phyloP scores from a whole-genome alignment of 92 coral and sea anemone genomes.

The Epizoanthus rinbou region DNA sequence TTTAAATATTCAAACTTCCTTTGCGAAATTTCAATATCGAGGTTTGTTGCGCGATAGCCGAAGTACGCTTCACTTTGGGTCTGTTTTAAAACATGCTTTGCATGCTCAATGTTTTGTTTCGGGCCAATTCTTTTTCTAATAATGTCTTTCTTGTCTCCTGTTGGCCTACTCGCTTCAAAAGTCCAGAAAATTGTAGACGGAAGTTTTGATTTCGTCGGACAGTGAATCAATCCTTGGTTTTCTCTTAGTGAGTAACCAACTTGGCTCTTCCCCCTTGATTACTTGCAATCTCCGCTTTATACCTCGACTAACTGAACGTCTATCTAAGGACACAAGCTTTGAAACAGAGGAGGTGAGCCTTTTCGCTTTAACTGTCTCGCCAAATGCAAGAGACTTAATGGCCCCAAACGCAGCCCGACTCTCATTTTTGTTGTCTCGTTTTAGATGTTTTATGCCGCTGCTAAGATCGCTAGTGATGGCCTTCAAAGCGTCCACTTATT shows the following conservation, averaged over 20 bases:
- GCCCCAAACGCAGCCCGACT: conserved; percentile 34
- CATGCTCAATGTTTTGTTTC: conserved; percentile 42
- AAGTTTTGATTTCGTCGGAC: conserved; percentile 31
- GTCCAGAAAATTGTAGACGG: conserved; percentile 32
- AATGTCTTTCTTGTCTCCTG: conserved; percentile 54
- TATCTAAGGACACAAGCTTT: conserved; percentile 50
- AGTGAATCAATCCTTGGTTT: conserved; percentile 45
- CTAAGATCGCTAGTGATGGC: conserved; percentile 8
- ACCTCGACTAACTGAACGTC: conserved; percentile 39
- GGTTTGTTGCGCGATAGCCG: conserved; percentile 31
- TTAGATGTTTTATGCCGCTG: conserved; percentile 28
- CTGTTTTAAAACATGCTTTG: conserved; percentile 45
- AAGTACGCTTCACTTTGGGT: conserved; percentile 43
- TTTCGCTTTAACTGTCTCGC: conserved; percentile 46
- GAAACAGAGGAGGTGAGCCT: conserved; percentile 46
- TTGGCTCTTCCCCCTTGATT: conserved; percentile 52
- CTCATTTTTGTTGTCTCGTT: conserved; percentile 27
- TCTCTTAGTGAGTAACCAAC: conserved; percentile 37
- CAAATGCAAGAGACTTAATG: conserved; percentile 60
- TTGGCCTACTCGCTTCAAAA: conserved; percentile 49
- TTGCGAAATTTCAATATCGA: conserved; percentile 50
- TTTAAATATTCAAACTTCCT: conserved; percentile 50
- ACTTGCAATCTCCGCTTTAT: conserved; percentile 50
- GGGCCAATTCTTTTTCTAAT: conserved; percentile 42
- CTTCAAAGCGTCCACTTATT: conserved; percentile 12